Conservation (phyloP, 2,113 vertebrate species). For the Bujurquina vittata region DNA sequence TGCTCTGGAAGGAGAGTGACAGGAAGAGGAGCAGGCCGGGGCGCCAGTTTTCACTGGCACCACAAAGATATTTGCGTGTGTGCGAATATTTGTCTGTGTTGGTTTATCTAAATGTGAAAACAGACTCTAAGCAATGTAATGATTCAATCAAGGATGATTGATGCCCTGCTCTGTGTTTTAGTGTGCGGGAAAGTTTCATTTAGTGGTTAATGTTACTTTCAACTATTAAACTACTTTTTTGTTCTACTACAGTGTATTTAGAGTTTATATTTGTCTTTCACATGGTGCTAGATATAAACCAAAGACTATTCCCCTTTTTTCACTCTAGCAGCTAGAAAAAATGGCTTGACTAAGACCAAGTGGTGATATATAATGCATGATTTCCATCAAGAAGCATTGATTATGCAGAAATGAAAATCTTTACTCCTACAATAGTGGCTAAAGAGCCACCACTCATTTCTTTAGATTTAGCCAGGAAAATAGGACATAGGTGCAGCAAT, state of each 20-base stretch:
- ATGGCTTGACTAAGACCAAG: neutral
- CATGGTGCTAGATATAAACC: neutral
- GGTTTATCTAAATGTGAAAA: conserved; percentile 22
- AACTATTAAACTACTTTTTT: neutral
- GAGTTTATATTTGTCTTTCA: neutral
- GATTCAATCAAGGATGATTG: neutral
- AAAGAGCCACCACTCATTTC: neutral
- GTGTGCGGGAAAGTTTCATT: neutral
- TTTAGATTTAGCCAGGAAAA: neutral
- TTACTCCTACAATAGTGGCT: neutral
- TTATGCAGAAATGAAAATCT: neutral
- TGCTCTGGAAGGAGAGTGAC: conserved; percentile 51
- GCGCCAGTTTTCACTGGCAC: conserved; percentile 22
- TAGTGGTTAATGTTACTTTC: neutral
- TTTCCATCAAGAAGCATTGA: neutral
- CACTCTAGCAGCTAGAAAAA: neutral
- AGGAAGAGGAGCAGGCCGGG: conserved; percentile 33
- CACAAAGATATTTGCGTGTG: conserved; percentile 9
- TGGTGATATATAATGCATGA: neutral
- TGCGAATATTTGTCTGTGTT: conserved; percentile 3
- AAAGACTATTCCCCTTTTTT: neutral
- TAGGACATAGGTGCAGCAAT: neutral
- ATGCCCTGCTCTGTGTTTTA: neutral
- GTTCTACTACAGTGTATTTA: neutral
- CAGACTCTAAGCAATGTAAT: neutral